These are phyloP conservation scores for Heliconius sara DNA, from an alignment of 2,888 invertebrate genomes.

Conservation along the genomic window DNA sequence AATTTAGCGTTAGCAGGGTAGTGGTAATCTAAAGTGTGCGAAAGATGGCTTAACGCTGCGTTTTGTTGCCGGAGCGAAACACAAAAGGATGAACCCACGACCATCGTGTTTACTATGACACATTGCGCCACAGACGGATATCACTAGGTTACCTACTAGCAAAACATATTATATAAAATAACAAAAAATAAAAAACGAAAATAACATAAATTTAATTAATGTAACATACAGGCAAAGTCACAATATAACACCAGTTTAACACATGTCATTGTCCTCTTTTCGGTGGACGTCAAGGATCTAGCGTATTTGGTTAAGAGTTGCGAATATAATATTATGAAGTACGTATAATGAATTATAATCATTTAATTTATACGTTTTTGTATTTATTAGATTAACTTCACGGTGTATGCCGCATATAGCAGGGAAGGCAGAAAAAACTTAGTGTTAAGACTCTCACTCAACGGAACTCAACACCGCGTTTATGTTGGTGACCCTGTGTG, in stretches of 20 bases:
- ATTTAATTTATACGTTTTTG: not conserved
- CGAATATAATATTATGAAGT: conserved; percentile 1
- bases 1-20: not conserved
- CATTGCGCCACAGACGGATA: no score
- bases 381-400: not conserved
- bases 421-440: not conserved
- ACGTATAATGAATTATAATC: conserved; percentile 9
- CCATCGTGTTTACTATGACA: no score
- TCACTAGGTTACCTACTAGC: no score
- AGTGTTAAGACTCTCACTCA: no score
- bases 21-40: no score
- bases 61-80: no score
- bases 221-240: not conserved
- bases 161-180: no score
- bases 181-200: not conserved
- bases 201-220: not conserved
- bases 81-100: no score
- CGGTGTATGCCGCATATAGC: not conserved
- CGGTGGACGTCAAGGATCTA: conserved; percentile 22
- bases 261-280: conserved; percentile 23
- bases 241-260: not conserved
- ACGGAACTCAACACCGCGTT: no score
- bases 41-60: no score
- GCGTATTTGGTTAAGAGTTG: conserved; percentile 7
- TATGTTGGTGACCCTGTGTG: no score